Conservation (phyloP, 2,797 vertebrate genomes). For the Gouania willdenowi region DNA sequence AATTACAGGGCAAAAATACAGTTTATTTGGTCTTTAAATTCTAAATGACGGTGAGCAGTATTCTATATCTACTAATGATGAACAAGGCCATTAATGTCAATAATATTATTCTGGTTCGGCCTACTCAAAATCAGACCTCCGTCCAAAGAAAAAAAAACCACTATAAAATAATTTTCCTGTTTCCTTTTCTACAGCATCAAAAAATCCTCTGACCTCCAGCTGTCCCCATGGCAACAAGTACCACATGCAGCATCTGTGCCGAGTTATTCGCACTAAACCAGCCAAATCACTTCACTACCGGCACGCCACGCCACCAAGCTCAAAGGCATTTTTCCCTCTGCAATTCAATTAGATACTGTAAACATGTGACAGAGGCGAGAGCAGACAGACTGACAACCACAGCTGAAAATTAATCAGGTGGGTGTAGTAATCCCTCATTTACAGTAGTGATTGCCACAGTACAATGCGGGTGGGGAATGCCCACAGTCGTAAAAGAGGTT, state of each 20-base stretch:
- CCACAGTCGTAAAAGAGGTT: slow-evolving; percentile 56
- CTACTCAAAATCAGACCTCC: no score
- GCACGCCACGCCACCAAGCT: slow-evolving; percentile 28
- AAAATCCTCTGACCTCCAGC: slow-evolving; percentile 40
- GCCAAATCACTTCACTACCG: slow-evolving; percentile 27
- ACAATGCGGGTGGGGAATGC: slow-evolving; percentile 56
- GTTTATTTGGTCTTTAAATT: no score
- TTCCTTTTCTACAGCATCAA: slow-evolving; percentile 55
- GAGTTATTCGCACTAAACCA: slow-evolving; percentile 39
- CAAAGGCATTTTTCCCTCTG: slow-evolving; percentile 52
- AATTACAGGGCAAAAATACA: no score
- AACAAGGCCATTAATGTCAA: no score
- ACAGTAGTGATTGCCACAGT: slow-evolving; percentile 64
- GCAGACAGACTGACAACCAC: slow-evolving; percentile 48
- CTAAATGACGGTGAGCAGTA: no score
- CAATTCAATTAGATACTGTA: slow-evolving; percentile 71
- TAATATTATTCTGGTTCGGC: no score
- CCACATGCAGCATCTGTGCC: slow-evolving; percentile 47
- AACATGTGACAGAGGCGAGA: slow-evolving; percentile 65
- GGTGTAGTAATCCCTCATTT: slow-evolving; percentile 70
- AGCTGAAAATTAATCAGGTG: slow-evolving; percentile 57
- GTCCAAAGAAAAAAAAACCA: no score
- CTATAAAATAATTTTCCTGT: slow-evolving; percentile 27
- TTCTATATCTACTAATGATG: no score
- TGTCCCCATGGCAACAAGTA: slow-evolving; percentile 45